These are phyloP conservation scores for Bradypodion pumilum DNA, from an alignment of 2,797 vertebrate species.

Conservation along the genomic window DNA sequence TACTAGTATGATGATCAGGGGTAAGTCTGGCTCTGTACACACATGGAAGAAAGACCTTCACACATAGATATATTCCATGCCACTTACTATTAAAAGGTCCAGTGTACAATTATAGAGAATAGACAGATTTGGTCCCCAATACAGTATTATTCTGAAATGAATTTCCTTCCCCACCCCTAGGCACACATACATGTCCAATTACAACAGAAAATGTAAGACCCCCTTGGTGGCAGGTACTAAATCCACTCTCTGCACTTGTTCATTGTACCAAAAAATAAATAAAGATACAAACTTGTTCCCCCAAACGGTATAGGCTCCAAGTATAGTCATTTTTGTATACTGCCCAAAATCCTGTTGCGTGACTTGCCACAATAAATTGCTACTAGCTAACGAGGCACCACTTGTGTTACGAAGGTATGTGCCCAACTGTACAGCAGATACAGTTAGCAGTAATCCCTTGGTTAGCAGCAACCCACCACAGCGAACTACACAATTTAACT, in stretches of 20 bases:
- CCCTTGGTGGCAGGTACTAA: background rate
- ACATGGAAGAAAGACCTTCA: background rate
- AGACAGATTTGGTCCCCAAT: background rate
- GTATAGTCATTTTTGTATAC: too few species aligned
- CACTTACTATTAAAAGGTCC: background rate
- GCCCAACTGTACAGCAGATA: too few species aligned
- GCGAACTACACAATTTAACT: too few species aligned
- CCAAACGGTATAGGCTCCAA: background rate
- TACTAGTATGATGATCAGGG: too few species aligned
- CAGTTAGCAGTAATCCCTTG: too few species aligned
- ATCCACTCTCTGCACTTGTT: background rate
- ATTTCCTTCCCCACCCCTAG: too few species aligned
- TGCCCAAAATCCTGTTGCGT: too few species aligned
- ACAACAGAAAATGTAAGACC: background rate
- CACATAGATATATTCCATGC: background rate
- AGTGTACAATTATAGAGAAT: background rate
- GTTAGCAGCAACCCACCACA: too few species aligned
- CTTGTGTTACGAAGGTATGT: too few species aligned
- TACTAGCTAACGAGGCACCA: background rate
- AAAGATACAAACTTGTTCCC: background rate
- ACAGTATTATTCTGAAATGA: background rate
- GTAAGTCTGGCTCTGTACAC: background rate
- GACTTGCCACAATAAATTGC: too few species aligned
- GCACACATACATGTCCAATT: background rate
- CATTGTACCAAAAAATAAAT: too few species aligned